These are phyloP conservation scores for Crossocerus cetratus DNA, from an alignment of 2,888 invertebrate genomes.

Conservation along the genomic window DNA sequence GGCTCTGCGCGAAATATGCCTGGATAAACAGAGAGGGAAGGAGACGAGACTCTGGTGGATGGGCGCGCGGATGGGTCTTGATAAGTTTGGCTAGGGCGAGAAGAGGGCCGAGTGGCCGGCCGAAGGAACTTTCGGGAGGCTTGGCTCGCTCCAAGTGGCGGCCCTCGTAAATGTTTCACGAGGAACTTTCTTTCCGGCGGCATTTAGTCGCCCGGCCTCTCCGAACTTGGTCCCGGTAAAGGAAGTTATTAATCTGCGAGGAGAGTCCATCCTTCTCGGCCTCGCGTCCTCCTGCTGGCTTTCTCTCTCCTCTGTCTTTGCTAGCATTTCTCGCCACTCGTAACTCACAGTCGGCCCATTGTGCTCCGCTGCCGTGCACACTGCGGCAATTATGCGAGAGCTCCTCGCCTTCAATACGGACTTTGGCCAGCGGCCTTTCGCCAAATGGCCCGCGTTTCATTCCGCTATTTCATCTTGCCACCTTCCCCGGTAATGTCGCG, in stretches of 20 bases:
- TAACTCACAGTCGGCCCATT: constrained; percentile 50
- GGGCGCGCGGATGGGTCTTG: constrained; percentile 17
- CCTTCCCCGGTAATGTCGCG: too few relatives aligned
- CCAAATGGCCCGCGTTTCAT: too few relatives aligned
- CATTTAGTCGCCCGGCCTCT: constrained; percentile 54
- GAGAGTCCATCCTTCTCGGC: constrained; percentile 56
- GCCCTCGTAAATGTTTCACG: constrained; percentile 58
- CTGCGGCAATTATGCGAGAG: constrained; percentile 47
- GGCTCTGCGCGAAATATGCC: constrained; percentile 21
- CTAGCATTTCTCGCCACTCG: constrained; percentile 32
- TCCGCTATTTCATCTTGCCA: too few relatives aligned
- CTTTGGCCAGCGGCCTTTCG: too few relatives aligned
- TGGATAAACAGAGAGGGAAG: constrained; percentile 27
- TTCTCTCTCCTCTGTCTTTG: neutral
- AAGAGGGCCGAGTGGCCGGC: constrained; percentile 32
- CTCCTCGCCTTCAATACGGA: constrained; percentile 9
- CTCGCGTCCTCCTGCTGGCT: neutral
- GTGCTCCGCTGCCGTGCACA: constrained; percentile 34
- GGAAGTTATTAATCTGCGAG: constrained; percentile 61
- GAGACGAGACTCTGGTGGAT: too few relatives aligned
- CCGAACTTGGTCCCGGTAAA: constrained; percentile 50
- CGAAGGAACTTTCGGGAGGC: constrained; percentile 42
- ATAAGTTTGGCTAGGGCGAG: constrained; percentile 32
- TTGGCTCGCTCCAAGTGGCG: neutral
- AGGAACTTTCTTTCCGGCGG: constrained; percentile 55